phyloP scores from a whole-genome alignment of 1,140 invertebrate genomes.

The Acyrthosiphon pisum region DNA sequence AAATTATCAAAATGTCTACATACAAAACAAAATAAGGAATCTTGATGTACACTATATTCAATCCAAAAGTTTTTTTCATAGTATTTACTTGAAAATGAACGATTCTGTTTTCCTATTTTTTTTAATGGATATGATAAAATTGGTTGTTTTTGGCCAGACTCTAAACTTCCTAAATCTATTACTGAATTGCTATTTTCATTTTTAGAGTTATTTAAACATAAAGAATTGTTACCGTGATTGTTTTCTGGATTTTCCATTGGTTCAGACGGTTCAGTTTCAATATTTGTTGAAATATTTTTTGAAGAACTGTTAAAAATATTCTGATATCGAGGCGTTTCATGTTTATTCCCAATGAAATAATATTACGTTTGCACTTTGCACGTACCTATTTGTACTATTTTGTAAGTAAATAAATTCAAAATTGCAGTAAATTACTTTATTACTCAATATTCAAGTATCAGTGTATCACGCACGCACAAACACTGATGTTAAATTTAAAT shows the following conservation, averaged over 20 bases:
- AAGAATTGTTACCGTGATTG: constrained; percentile 1
- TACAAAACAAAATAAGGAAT: constrained; percentile 4
- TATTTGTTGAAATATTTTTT: constrained; percentile 19
- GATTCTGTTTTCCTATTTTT: constrained; percentile 16
- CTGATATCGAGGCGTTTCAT: background rate
- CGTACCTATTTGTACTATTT: no score
- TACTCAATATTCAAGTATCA: no score
- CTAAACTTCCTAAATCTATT: constrained; percentile 29
- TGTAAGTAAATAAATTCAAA: no score
- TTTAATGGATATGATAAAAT: constrained; percentile 19
- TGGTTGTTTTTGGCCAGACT: constrained; percentile 16
- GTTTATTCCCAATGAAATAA: background rate
- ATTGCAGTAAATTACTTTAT: no score
- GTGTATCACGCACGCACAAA: no score
- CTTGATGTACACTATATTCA: constrained; percentile 24
- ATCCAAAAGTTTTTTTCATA: constrained; percentile 30
- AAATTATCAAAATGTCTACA: constrained; percentile 38
- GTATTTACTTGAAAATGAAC: background rate
- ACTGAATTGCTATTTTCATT: background rate
- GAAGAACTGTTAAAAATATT: background rate
- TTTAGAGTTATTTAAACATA: background rate
- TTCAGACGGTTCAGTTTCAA: background rate
- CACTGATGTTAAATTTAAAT: no score
- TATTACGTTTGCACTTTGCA: no score
- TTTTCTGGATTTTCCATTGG: constrained; percentile 14